Evolutionary conservation across 2,113 vertebrate genomes (phyloP).

Genomic region (Odontesthes bonariensis): DNA sequence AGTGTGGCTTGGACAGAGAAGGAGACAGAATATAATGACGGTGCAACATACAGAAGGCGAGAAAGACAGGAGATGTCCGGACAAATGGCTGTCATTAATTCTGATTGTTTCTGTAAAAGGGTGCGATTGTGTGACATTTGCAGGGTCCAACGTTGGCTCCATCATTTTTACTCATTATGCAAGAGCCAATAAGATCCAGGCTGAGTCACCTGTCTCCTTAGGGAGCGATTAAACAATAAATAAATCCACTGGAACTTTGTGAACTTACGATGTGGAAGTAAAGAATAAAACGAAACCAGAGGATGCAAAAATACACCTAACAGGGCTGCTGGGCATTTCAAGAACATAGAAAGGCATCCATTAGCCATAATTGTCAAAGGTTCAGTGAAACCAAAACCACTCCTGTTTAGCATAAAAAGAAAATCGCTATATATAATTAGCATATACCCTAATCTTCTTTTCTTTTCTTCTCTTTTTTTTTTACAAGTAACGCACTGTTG

Average conservation of each 20-base stretch:
- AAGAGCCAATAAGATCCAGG: slow-evolving; percentile 82
- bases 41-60: slow-evolving; percentile 21
- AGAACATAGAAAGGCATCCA: slow-evolving; percentile 63
- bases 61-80: slow-evolving; percentile 61
- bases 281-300: slow-evolving; percentile 59
- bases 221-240: slow-evolving; percentile 88
- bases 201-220: slow-evolving; percentile 85
- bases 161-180: slow-evolving; percentile 94
- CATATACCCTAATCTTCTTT: no score
- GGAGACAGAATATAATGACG: slow-evolving; percentile 44
- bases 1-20: slow-evolving; percentile 15
- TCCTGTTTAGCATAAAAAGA: slow-evolving; percentile 28
- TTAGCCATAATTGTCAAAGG: slow-evolving; percentile 66
- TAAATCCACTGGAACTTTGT: slow-evolving; percentile 82
- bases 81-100: slow-evolving; percentile 86
- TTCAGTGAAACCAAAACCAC: slow-evolving; percentile 56
- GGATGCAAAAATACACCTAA: slow-evolving; percentile 48
- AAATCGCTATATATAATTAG: no score
- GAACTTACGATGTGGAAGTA: slow-evolving; percentile 64
- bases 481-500: background rate
- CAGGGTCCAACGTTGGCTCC: slow-evolving; percentile 83
- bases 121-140: slow-evolving; percentile 92
- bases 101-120: slow-evolving; percentile 90
- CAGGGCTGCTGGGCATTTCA: slow-evolving; percentile 69
- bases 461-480: slow-evolving; percentile 22